Conservation (phyloP, 2,113 vertebrate genomes). For the Sapajus apella region DNA sequence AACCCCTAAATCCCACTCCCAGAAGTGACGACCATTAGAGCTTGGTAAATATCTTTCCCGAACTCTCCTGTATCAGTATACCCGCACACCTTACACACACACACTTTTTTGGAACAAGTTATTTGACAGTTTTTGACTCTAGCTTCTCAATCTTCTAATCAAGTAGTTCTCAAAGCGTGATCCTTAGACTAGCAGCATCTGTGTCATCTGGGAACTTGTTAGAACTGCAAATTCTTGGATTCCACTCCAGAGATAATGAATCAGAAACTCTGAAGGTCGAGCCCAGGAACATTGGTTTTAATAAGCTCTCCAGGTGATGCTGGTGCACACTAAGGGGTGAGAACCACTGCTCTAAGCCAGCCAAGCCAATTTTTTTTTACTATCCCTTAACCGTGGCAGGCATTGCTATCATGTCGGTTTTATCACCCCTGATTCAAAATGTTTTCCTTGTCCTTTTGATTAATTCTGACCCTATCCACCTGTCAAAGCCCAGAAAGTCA, state of each 20-base stretch:
- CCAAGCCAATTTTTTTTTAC: neutral
- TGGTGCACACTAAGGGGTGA: neutral
- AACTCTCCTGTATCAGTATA: neutral
- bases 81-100: neutral
- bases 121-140: slow-evolving; percentile 8
- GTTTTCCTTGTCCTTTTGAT: neutral
- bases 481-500: slow-evolving; percentile 10
- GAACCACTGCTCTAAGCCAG: neutral
- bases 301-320: neutral
- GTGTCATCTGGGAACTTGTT: neutral
- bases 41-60: slow-evolving; percentile 20
- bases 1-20: neutral
- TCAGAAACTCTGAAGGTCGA: neutral
- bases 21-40: neutral
- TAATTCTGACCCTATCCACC: slow-evolving; percentile 1
- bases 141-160: slow-evolving; percentile 50
- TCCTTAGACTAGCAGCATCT: neutral
- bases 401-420: slow-evolving; percentile 13
- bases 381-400: neutral
- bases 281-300: neutral
- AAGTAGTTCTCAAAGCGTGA: neutral
- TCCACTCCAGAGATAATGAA: neutral
- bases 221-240: slow-evolving; percentile 1
- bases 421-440: slow-evolving; percentile 16
- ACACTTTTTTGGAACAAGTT: neutral